Percentiles rank a stretch among this genome's conserved stretches.
phyloP scores from a whole-genome alignment of 2,888 invertebrate genomes.

The Phortica okadai region DNA sequence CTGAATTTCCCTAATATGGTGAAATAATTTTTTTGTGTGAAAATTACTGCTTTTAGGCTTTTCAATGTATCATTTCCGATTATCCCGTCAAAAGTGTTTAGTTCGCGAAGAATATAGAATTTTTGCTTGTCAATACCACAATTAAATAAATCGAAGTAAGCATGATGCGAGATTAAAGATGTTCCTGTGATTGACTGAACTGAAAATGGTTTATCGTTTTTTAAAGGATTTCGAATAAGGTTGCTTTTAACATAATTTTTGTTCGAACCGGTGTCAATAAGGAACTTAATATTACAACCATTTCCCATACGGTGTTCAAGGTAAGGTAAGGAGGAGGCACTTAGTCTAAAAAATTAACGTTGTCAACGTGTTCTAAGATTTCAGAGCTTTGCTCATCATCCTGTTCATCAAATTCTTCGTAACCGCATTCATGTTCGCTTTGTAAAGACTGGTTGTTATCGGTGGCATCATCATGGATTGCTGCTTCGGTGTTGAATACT shows the following conservation, averaged over 20 bases:
- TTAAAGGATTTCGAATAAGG: not conserved
- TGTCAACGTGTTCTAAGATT: not conserved
- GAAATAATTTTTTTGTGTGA: not conserved
- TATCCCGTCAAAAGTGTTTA: constrained; percentile 22
- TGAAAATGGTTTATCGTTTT: constrained; percentile 3
- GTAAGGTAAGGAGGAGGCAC: constrained; percentile 7
- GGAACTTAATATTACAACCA: constrained; percentile 7
- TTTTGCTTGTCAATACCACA: not conserved
- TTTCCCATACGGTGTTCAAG: not conserved
- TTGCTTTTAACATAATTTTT: constrained; percentile 11
- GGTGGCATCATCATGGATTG: not conserved
- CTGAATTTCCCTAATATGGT: not conserved
- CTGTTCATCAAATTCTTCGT: not conserved
- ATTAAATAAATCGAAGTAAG: constrained; percentile 2
- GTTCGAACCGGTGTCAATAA: constrained; percentile 7
- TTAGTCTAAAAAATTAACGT: constrained; percentile 13
- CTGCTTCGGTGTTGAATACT: constrained; percentile 12
- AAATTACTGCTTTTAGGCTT: constrained; percentile 7
- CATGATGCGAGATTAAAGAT: not conserved
- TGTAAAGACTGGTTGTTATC: not conserved
- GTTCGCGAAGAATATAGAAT: not conserved
- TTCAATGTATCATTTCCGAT: constrained; percentile 18
- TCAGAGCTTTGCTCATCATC: not conserved
- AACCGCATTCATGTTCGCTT: not conserved
- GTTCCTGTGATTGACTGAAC: not conserved